Base-by-base conservation (phyloP, 2,888 invertebrate genomes). In the Orthosia gothica region DNA sequence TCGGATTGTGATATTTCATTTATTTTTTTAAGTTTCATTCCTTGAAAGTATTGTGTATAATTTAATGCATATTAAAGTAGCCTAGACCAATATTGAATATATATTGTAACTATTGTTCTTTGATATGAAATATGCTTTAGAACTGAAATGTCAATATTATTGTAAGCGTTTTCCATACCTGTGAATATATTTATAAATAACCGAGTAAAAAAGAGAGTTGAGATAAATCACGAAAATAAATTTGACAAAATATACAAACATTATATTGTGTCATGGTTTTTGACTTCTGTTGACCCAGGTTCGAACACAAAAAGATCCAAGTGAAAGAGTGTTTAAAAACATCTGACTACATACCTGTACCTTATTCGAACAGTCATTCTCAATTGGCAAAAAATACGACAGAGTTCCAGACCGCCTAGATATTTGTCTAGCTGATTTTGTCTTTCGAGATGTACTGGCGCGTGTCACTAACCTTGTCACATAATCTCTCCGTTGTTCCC, bases 401-500 rank as follows among this genome's bases (percentile, higher is more conserved):
- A 55, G 16, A 11, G 26, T 32, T 26, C 57, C 32, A 3, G 32
- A 26, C 18, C 57, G 57, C 57, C 57, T 57, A 57, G 57, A 9
- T 57, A 11, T 5, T 57, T 57, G 9, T 26, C 57, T 18, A 57
- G 57, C 57, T 9, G 57, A 32, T 57, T 57, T 57, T 9, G 57
- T 57, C 26, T 18, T 57, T 18, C 57, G 57, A 57, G 57, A 32
- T 57, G 26, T 57, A 57, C 26, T 57, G 7, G 26, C 18, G 26
- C 57, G 57, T 32, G 57, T 57, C 18, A 57, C 83, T 75, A 79
- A 76, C 54, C 77, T 69, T n/a, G 16, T 65, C n/a, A 86, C 71
- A 66, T 78, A 83, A 26, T 83, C 59, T 74, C 83, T 85, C 15
- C 83, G 57, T 67, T 85, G 79, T 52, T 84, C 82, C 72, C 57